These are phyloP conservation scores for Micrasema minimum DNA, from an alignment of 1,140 invertebrate genomes.

Conservation along the genomic window DNA sequence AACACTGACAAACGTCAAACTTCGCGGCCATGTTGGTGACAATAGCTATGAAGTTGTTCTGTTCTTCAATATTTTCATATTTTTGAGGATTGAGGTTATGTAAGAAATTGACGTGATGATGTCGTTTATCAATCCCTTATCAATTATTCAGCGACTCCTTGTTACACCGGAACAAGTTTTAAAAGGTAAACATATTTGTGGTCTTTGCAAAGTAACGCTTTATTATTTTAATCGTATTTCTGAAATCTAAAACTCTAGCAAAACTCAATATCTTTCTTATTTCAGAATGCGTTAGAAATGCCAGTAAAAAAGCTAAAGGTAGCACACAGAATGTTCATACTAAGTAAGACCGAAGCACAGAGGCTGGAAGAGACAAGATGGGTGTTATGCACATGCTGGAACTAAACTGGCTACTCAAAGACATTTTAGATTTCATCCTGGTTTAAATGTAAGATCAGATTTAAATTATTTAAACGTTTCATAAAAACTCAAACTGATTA, in stretches of 20 bases:
- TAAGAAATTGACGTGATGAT: no score
- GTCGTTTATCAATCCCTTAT: no score
- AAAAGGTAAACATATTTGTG: conserved; percentile 8
- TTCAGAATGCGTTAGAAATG: conserved; percentile 67
- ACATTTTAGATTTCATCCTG: conserved; percentile 80
- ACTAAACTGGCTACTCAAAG: conserved; percentile 76
- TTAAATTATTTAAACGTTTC: no score
- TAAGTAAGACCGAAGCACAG: conserved; percentile 76
- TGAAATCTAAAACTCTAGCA: no score
- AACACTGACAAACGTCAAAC: no score
- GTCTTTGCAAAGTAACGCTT: no score
- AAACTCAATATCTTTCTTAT: conserved; percentile 34
- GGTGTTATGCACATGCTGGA: conserved; percentile 71
- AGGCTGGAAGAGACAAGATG: conserved; percentile 77
- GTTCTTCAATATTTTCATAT: no score
- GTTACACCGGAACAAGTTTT: background rate
- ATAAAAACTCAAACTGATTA: no score
- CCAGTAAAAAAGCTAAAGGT: conserved; percentile 75
- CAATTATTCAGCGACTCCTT: conserved; percentile 8
- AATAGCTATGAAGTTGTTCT: no score
- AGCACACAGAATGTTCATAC: conserved; percentile 73
- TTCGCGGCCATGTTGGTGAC: no score
- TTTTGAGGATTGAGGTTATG: no score
- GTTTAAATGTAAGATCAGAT: conserved; percentile 76
- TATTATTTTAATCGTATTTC: no score